A percentile compares a stretch with the other conserved stretches of the same genome.
phyloP scores from a whole-genome alignment of 1,140 invertebrate species.

The Heterodera schachtii region DNA sequence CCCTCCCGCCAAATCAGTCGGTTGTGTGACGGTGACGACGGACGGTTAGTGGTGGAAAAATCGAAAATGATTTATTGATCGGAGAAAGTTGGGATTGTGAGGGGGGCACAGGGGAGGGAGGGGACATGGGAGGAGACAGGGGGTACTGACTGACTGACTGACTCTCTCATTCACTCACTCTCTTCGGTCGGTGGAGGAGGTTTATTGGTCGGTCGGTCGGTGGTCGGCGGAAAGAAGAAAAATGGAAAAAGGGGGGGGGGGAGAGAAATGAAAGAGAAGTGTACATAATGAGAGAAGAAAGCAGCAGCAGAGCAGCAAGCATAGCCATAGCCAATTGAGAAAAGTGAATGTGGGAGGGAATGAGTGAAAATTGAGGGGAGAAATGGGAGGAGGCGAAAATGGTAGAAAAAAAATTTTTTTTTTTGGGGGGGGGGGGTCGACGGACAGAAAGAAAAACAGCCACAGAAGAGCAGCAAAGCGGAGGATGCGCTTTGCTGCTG shows the following conservation, averaged over 20 bases:
- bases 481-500: too few relatives aligned
- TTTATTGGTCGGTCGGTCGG: too few relatives aligned
- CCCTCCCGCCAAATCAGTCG: too few relatives aligned
- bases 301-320: background rate
- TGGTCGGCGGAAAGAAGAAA: background rate
- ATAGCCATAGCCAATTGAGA: background rate
- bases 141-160: background rate
- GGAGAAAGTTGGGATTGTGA: background rate
- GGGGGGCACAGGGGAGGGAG: background rate
- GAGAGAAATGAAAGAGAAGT: background rate
- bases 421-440: too few relatives aligned
- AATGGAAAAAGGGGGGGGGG: background rate
- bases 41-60: background rate
- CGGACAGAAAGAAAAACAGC: background rate
- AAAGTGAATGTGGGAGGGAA: background rate
- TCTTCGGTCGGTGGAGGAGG: background rate
- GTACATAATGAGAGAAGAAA: background rate
- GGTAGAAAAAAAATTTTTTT: background rate
- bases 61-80: constrained; percentile 6
- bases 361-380: background rate
- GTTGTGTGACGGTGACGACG: background rate
- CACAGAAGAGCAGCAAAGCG: background rate
- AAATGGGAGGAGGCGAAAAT: too few relatives aligned
- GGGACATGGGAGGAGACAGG: background rate
- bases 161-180: background rate